Base-by-base conservation (phyloP, 2,888 invertebrate species). In the Physocephala rufipes region DNA sequence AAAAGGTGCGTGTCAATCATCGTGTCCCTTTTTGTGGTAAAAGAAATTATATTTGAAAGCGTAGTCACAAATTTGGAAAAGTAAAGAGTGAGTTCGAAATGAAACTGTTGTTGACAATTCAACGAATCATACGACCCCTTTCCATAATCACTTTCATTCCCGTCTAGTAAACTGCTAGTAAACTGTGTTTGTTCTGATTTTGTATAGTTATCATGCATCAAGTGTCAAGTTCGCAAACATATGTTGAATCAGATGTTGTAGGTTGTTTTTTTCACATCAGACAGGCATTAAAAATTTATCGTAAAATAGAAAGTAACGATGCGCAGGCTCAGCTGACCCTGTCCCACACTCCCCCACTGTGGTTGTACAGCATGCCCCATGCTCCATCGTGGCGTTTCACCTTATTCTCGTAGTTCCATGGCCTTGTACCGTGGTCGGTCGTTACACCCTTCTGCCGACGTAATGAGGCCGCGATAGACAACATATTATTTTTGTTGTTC, bases 81-180 rank as follows among this genome's bases (percentile, higher is more conserved):
- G 67, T 55, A 26, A 55, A n/a, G n/a, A n/a, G n/a, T n/a, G n/a
- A 67, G 55, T 58, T 67, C 26, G 58, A 45, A 58, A 58, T 67
- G 67, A 58, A 67, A 67, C 58, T 55, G 67, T 67, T 67, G 58
- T 67, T 58, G 67, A 67, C 67, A 67, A 47, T 26, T 21, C 36
- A n/a, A n/a, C 12, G 45, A 53, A 21, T 16, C 19, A 21, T 24
- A 21, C 58, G n/a, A 55, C 43, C 58, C 43, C 30, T 30, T 19
- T 9, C 61, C 7, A 19, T 36, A 4, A 7, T 7, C 36, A 4
- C 9, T 36, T 9, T 36, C 24, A 16, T 15, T 12, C 21, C 12
- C 47, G 2, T 49, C 64, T 12, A 58, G 19, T 19, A n/a, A 24
- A 7, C 36, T 4, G 9, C 36, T 9, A 36, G 9, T 9, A 4